phyloP scores from a whole-genome alignment of 2,113 vertebrate genomes.

The Empidonax alnorum region DNA sequence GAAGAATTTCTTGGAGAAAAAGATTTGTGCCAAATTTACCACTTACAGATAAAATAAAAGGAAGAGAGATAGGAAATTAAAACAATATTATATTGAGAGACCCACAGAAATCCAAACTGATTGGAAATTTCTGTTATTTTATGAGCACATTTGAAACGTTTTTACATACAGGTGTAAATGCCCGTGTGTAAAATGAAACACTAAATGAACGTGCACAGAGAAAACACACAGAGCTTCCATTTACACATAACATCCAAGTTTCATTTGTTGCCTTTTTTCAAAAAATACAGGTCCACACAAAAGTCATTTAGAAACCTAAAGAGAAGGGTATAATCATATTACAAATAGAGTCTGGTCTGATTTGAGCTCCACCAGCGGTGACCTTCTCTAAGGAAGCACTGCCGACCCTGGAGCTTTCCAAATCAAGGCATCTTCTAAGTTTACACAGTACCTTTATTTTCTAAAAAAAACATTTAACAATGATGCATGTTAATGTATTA shows the following conservation, averaged over 20 bases:
- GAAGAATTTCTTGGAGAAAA: neutral
- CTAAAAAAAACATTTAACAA: neutral
- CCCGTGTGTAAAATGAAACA: neutral
- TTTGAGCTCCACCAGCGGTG: neutral
- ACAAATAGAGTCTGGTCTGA: neutral
- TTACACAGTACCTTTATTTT: neutral
- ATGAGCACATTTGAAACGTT: neutral
- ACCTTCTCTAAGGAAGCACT: neutral
- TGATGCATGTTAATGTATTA: accelerated
- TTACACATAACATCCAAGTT: neutral
- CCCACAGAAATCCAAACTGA: neutral
- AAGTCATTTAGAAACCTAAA: neutral
- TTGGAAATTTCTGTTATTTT: neutral
- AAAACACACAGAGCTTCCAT: neutral
- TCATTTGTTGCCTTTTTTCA: neutral
- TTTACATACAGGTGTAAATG: neutral
- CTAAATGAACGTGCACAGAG: neutral
- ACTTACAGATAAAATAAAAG: neutral
- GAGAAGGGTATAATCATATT: accelerated
- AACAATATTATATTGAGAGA: neutral
- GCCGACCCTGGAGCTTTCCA: neutral
- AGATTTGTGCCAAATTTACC: neutral
- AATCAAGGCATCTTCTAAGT: neutral
- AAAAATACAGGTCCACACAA: neutral
- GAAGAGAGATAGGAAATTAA: neutral